A percentile compares a stretch with the other conserved stretches of the same genome.
Conservation (phyloP, 2,888 invertebrate species). For the Melinopterus prodromus region DNA sequence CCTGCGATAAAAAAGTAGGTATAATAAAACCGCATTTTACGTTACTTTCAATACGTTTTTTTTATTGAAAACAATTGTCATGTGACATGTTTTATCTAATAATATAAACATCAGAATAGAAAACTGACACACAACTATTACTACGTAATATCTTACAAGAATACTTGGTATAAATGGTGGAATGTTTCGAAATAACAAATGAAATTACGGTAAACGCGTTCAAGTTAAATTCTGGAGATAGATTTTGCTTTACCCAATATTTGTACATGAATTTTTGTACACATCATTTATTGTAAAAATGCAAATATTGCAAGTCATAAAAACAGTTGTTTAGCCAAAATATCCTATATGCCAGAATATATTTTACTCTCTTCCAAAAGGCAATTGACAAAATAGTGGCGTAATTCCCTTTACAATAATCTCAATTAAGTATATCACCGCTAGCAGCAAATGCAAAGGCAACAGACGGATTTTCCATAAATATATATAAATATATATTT, state of each 20-base stretch:
- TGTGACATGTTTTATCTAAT: conserved; percentile 36
- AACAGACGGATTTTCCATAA: conserved; percentile 32
- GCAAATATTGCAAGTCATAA: conserved; percentile 28
- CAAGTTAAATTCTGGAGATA: neutral
- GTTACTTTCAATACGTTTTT: conserved; percentile 26
- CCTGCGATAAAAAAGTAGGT: neutral
- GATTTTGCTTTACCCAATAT: neutral
- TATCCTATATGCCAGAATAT: conserved; percentile 17
- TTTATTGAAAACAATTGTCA: conserved; percentile 40
- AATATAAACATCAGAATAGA: conserved; percentile 33
- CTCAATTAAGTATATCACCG: conserved; percentile 17
- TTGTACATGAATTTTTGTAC: conserved; percentile 20
- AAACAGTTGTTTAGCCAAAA: conserved; percentile 24
- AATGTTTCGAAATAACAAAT: conserved; percentile 29
- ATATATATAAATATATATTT: conserved; percentile 26
- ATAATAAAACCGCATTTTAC: conserved; percentile 8
- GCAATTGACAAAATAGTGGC: conserved; percentile 17
- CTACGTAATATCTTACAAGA: conserved; percentile 38
- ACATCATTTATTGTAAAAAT: conserved; percentile 14
- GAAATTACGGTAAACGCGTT: neutral
- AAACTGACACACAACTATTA: conserved; percentile 28
- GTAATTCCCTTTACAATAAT: conserved; percentile 17
- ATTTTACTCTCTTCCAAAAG: conserved; percentile 30
- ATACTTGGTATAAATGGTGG: conserved; percentile 38
- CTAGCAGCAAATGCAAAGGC: conserved; percentile 34